Conservation (phyloP, 2,888 invertebrate genomes). For the Stenodera caucasica region DNA sequence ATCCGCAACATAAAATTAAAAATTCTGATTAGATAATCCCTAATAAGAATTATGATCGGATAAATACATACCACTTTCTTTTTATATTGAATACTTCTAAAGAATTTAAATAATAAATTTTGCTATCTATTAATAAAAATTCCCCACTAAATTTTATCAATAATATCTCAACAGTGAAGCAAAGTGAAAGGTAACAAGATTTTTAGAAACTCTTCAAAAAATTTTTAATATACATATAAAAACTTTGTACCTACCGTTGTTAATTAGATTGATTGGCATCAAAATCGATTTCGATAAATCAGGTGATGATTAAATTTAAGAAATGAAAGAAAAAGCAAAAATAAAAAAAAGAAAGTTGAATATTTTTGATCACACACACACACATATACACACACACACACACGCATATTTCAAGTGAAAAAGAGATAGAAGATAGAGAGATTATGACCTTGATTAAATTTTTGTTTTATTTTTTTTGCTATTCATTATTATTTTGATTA, state of each 20-base stretch:
- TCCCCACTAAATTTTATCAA: not conserved
- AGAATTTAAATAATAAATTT: not conserved
- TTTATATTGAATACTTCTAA: not conserved
- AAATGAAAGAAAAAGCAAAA: not conserved
- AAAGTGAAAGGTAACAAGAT: not conserved
- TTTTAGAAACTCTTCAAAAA: not conserved
- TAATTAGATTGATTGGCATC: not conserved
- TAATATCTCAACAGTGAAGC: no score
- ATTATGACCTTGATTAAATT: constrained; percentile 1
- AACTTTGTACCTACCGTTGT: not conserved
- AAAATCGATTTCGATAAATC: not conserved
- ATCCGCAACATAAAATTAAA: no score
- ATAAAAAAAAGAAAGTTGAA: not conserved
- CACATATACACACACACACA: not conserved
- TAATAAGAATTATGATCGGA: no score
- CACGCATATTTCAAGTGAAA: not conserved
- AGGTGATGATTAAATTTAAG: not conserved
- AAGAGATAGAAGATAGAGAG: not conserved
- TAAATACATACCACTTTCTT: constrained; percentile 1
- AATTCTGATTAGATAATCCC: no score
- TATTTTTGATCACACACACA: not conserved
- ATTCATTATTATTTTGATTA: not conserved
- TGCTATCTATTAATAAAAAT: not conserved
- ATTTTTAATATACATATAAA: no score
- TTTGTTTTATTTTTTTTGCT: not conserved